Evolutionary conservation across 64 coral and sea anemone species (phyloP).

Genomic region (Stylophora pistillata): DNA sequence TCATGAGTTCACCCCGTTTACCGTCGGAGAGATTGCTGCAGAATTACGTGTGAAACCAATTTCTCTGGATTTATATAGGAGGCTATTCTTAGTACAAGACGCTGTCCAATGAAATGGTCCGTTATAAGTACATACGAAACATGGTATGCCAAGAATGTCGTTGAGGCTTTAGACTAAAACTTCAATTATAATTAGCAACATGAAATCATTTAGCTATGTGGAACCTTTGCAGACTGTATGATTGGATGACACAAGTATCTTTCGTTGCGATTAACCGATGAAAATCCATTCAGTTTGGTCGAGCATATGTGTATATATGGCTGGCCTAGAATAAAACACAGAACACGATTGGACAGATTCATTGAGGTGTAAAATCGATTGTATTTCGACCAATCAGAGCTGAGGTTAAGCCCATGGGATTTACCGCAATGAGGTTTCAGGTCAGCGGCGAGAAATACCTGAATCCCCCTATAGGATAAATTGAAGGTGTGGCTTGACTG

Average conservation of each 20-base stretch:
- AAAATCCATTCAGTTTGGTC: background rate
- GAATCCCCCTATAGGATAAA: constrained; percentile 80
- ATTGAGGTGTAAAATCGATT: constrained; percentile 46
- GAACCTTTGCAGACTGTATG: background rate
- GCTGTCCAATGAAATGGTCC: constrained; percentile 32
- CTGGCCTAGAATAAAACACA: constrained; percentile 37
- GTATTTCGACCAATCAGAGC: constrained; percentile 67
- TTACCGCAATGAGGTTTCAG: constrained; percentile 47
- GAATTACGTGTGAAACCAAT: background rate
- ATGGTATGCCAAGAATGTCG: constrained; percentile 21
- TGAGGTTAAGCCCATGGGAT: constrained; percentile 43
- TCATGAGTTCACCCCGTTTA: background rate
- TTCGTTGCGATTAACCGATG: background rate
- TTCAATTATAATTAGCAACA: background rate
- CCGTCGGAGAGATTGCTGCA: background rate
- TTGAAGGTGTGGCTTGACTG: constrained; percentile 79
- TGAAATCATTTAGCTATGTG: background rate
- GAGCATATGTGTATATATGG: constrained; percentile 14
- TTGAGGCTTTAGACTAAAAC: background rate
- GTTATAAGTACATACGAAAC: constrained; percentile 3
- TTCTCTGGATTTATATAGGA: constrained; percentile 23
- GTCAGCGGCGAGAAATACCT: constrained; percentile 64
- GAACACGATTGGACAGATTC: constrained; percentile 30
- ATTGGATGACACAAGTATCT: background rate
- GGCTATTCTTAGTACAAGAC: constrained; percentile 19